phyloP scores from a whole-genome alignment of 2,797 vertebrate species.

The Sebastiscus albofasciatus region DNA sequence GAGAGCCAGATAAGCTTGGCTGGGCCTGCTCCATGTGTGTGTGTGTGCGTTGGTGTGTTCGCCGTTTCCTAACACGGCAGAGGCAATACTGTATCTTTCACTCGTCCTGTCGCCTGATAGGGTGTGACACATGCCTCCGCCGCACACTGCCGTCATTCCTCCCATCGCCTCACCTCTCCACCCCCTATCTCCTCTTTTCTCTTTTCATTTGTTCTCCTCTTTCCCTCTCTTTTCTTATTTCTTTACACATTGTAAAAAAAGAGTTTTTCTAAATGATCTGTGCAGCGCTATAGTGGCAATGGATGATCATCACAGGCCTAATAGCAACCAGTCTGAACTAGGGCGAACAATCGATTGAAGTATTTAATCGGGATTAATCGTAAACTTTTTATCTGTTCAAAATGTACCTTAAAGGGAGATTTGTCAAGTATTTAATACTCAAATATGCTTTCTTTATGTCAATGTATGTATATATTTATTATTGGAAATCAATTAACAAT shows the following conservation, averaged over 20 bases:
- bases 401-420: no score
- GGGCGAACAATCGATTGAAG: no score
- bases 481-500: no score
- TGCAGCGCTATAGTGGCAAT: neutral
- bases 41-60: constrained; percentile 36
- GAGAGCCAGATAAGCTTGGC: constrained; percentile 90
- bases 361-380: no score
- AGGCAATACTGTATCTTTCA: constrained; percentile 88
- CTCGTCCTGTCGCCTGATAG: constrained; percentile 90
- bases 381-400: no score
- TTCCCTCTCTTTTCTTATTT: constrained; percentile 5
- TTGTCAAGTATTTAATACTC: no score
- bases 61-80: constrained; percentile 63
- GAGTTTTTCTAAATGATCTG: constrained; percentile 3
- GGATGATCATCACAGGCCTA: neutral
- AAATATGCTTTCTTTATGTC: no score
- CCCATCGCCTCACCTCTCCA: constrained; percentile 64
- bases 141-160: constrained; percentile 83
- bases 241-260: neutral
- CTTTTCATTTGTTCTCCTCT: constrained; percentile 37
- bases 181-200: constrained; percentile 41
- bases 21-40: constrained; percentile 72
- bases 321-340: neutral
- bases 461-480: no score
- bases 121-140: constrained; percentile 90